Evolutionary conservation across 2,888 invertebrate species (phyloP), one percentile per base, ranked within the genome.

Genomic region (Leptinotarsa haldemani): DNA sequence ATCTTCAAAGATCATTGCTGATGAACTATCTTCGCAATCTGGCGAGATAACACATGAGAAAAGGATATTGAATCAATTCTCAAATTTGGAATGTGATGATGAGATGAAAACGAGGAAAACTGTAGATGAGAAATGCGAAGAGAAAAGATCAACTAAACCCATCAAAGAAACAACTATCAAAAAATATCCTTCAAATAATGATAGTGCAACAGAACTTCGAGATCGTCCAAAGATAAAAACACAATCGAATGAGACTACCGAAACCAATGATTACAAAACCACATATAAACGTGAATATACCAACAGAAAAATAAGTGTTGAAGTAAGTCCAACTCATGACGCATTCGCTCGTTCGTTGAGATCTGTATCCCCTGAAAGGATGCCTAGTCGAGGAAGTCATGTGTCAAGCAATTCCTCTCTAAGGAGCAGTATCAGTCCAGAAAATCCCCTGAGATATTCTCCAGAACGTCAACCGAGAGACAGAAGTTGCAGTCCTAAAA

Each of bases 261-360:
- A 70, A 84, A 85, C 84, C 69, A 83, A 87, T 46, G 88, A 90
- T 71, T 91, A 91, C 82, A 89, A 90, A 80, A 91, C 92, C 4
- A 92, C 92, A 0, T 92, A 92, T 79, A 89, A 90, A 80, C 87
- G 88, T 53, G 91, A 92, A 79, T 92, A 88, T 79, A 87, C 88
- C 4, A 90, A 88, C 66, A 91, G 89, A 78, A 85, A 86, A 72
- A 90, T 92, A 25, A 92, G 91, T 78, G 90, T 90, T 53, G 93
- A 93, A 71, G 89, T 90, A 81, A 94, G 93, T 83, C 92, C 94
- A 0, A 90, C 93, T 1, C 94, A 94, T 83, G 92, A 94, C 79
- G 93, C 93, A 0, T 94, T 94, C 89, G 94, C 93, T 0, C 91
- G 93, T 73, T 92, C 94, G 5, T 87, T 94, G 65, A 90, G 94